Conservation (phyloP, 1,140 invertebrate species). For the Holotrichia oblita region DNA sequence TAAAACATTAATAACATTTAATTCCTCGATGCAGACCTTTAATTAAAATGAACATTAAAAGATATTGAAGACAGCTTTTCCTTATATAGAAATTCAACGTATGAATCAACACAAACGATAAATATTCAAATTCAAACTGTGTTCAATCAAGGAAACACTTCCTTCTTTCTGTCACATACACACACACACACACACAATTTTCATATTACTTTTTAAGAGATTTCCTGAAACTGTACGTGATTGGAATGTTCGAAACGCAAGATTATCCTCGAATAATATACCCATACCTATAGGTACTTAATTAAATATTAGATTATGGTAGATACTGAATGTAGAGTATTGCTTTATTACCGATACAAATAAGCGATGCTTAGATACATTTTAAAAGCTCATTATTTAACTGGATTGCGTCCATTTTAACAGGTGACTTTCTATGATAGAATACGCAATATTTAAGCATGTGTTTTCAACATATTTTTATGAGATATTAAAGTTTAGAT, state of each 20-base stretch:
- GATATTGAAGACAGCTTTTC: background rate
- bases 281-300: too few species aligned
- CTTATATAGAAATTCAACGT: background rate
- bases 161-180: constrained; percentile 6
- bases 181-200: too few species aligned
- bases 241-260: background rate
- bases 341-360: too few species aligned
- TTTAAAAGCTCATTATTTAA: too few species aligned
- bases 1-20: background rate
- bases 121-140: constrained; percentile 29
- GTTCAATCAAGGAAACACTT: constrained; percentile 22
- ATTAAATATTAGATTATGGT: too few species aligned
- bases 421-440: background rate
- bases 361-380: too few species aligned
- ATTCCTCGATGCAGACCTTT: background rate
- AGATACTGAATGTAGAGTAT: too few species aligned
- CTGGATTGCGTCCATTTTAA: constrained; percentile 14
- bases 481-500: background rate
- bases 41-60: background rate
- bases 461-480: constrained; percentile 11
- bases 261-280: too few species aligned
- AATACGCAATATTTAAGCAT: background rate
- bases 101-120: background rate
- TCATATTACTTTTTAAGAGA: constrained; percentile 18
- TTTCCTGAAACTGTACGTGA: constrained; percentile 25